Base-by-base conservation (phyloP, 2,113 vertebrate genomes). In the Ammodytes marinus region DNA sequence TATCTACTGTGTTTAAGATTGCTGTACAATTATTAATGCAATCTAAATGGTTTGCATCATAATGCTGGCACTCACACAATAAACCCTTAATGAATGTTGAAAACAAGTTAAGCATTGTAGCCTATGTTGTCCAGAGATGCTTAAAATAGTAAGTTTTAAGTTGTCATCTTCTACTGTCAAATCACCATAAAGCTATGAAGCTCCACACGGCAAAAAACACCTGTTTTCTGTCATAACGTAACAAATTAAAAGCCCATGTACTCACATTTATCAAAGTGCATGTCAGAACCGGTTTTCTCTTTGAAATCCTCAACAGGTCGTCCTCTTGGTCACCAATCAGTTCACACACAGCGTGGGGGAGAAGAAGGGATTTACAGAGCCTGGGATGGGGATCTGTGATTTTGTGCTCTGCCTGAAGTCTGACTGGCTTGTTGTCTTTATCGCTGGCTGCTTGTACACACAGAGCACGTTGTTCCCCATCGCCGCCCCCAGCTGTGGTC, bases 251-350 rank as follows among this genome's bases (percentile, higher is more conserved):
- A 70, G 61, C 11, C n/a, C 6, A 46, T 1, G 39, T 87, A 93
- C 95, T 95, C 79, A 95, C 95, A 89, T 92, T 94, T 94, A 89
- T 93, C 93, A 95, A 93, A 94, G 94, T 94, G 95, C 95, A 95
- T 95, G 93, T 95, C 94, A 95, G 89, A 93, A 90, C 80, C 92
- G 79, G 86, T 84, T 87, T 89, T 74, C 27, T 77, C 86, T 82
- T 69, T 77, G 75, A 74, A 69, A 68, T 66, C 53, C n/a, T 84
- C 77, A 69, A 66, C 71, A 85, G 79, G 79, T 91, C 63, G 58
- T 90, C 88, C 60, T 82, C 70, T 82, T 59, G 37, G 74, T 69
- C 79, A 57, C 27, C 67, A 43, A 19, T 59, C 59, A 69, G 43
- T 50, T 80, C n/a, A 7, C 6, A 79, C 27, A 47, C 0, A 43